These are phyloP conservation scores for Aspidoscelis tigris DNA, from an alignment of 2,113 vertebrate genomes.

Conservation along the genomic window DNA sequence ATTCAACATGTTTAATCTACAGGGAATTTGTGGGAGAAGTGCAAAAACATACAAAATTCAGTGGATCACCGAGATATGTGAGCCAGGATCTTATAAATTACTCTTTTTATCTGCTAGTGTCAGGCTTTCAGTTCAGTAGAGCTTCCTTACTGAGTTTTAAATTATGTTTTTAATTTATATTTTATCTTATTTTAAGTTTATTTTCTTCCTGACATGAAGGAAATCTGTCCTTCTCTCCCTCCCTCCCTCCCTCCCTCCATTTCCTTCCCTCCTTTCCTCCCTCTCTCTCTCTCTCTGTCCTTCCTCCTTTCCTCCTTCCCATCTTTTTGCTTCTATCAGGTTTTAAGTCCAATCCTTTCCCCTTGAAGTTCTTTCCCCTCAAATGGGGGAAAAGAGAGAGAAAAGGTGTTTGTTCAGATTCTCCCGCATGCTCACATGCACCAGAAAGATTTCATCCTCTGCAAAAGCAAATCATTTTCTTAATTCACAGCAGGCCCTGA, in stretches of 20 bases:
- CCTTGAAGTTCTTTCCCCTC: background rate
- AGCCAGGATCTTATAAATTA: no score
- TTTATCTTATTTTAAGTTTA: no score
- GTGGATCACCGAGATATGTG: no score
- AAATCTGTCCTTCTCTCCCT: no score
- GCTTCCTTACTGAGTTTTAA: no score
- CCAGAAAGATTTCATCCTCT: conserved; percentile 43
- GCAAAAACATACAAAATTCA: no score
- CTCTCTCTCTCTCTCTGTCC: background rate
- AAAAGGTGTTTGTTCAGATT: background rate
- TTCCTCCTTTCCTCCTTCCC: background rate
- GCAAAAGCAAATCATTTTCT: conserved; percentile 56
- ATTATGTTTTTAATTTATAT: no score
- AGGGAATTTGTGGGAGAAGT: no score
- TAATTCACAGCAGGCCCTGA: conserved; percentile 60
- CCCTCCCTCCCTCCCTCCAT: background rate
- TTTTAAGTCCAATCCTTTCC: background rate
- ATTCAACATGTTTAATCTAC: no score
- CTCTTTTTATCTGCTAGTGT: no score
- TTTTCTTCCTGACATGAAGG: no score
- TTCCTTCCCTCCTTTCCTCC: background rate
- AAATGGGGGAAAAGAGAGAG: background rate
- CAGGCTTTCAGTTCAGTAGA: no score
- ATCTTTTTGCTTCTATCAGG: background rate
- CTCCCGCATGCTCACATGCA: background rate